Percentiles rank a stretch among this genome's conserved stretches.
Conservation (phyloP, 1,140 invertebrate genomes). For the Saccostrea echinata region DNA sequence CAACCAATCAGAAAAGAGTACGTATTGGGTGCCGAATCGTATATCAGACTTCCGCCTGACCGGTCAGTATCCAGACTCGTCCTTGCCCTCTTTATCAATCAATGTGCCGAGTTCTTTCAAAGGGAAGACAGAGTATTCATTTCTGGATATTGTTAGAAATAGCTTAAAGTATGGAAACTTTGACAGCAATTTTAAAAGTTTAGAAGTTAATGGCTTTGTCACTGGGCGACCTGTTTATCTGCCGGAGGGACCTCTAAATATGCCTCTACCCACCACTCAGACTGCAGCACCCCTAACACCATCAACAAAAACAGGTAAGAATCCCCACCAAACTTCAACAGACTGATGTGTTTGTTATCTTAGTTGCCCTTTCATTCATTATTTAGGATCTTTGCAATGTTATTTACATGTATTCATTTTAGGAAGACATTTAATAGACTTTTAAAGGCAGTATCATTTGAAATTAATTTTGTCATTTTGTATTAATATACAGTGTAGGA, state of each 20-base stretch:
- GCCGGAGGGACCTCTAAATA: neutral
- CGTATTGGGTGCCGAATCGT: neutral
- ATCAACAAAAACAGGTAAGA: neutral
- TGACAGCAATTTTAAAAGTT: neutral
- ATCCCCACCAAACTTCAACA: too few relatives aligned
- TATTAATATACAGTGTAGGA: too few relatives aligned
- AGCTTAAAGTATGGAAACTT: neutral
- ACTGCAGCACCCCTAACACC: neutral
- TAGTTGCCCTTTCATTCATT: too few relatives aligned
- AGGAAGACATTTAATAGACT: too few relatives aligned
- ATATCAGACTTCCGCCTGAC: conserved; percentile 5
- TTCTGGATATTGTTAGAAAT: neutral
- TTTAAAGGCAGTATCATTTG: too few relatives aligned
- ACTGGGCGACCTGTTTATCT: neutral
- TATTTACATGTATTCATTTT: too few relatives aligned
- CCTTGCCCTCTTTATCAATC: neutral
- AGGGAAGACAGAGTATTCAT: neutral
- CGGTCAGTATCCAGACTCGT: neutral
- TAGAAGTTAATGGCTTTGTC: neutral
- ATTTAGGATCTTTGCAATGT: too few relatives aligned
- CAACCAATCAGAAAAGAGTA: neutral
- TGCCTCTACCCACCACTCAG: neutral
- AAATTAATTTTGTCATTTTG: too few relatives aligned
- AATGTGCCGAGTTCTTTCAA: neutral
- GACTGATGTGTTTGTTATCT: too few relatives aligned